Evolutionary conservation across 2,113 vertebrate species (phyloP), one percentile per base, ranked within the genome.

Genomic region (Actinemys pallida): DNA sequence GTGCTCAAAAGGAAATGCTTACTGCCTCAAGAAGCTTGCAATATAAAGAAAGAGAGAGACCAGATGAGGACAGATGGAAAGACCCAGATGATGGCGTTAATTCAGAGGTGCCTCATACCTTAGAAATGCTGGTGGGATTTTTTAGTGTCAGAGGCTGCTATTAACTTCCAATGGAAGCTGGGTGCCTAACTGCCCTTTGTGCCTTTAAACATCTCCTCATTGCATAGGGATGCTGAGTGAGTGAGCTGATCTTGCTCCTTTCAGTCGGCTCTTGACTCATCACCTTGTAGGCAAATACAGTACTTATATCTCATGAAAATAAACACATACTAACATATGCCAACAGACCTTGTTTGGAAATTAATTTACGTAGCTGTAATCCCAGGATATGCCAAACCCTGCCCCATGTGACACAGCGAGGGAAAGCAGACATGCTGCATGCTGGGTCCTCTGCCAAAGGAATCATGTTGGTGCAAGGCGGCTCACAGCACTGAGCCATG

Each of bases 211-310:
- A 75, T 85, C 5, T 87, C 56, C 20, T 47, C 27, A 50, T 13
- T 50, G 19, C 35, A 47, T 2, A n/a, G 42, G 3, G 12, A 88
- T 75, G 31, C 31, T 92, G 39, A 27, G 56, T 0, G 5, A 5
- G 22, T 65, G n/a, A 90, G 79, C 92, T 52, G 65, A 22, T 88
- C 89, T 75, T 80, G 35, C 45, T 76, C 81, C 11, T 20, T n/a
- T 59, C 75, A 92, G 96, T 12, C 75, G 29, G 17, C 17, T 94
- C 95, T 87, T 89, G 83, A n/a, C 42, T 92, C 84, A 84, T 56
- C 29, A 35, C 24, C 76, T n/a, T 86, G 76, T 56, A 69, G 94
- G 49, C 6, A 52, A 94, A 20, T 47, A 80, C 31, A 59, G 62
- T n/a, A 76, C 84, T 93, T n/a, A 82, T 8, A 57, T 39, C 86